Evolutionary conservation across 2,888 invertebrate genomes (phyloP).

Genomic region (Aphidoletes aphidimyza): DNA sequence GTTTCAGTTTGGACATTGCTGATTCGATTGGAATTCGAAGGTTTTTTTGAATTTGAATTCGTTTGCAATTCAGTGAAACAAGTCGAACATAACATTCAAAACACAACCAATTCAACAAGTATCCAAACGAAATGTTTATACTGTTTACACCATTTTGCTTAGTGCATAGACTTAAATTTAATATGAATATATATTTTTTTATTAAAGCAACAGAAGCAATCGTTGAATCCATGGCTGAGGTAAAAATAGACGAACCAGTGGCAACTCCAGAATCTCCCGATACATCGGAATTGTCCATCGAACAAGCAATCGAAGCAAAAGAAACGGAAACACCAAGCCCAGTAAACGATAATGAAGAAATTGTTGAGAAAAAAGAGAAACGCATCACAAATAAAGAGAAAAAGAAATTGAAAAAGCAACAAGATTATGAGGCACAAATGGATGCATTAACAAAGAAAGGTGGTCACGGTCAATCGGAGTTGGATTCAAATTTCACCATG

Average conservation of each 20-base stretch:
- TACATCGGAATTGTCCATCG: slow-evolving; percentile 55
- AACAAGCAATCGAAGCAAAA: slow-evolving; percentile 60
- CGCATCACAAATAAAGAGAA: slow-evolving; percentile 91
- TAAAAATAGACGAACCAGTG: slow-evolving; percentile 56
- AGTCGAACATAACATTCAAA: not conserved
- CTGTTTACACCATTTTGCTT: not conserved
- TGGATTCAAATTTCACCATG: slow-evolving; percentile 95
- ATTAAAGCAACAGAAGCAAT: not conserved
- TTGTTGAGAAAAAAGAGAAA: slow-evolving; percentile 69
- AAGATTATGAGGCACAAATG: slow-evolving; percentile 89
- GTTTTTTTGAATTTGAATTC: not conserved
- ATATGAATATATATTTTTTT: not conserved
- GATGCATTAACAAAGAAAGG: slow-evolving; percentile 87
- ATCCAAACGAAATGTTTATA: not conserved
- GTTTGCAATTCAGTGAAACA: not conserved
- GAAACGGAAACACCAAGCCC: slow-evolving; percentile 55
- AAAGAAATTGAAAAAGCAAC: slow-evolving; percentile 88
- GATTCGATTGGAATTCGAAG: no score
- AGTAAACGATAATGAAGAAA: slow-evolving; percentile 52
- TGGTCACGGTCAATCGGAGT: slow-evolving; percentile 87
- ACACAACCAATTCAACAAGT: not conserved
- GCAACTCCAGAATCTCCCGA: slow-evolving; percentile 55
- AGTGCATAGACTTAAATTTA: no score
- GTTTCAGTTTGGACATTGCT: no score
- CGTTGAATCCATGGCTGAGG: not conserved